Evolutionary conservation across 2,113 vertebrate species (phyloP), one percentile per base, ranked within the genome.

Genomic region (Macroglossus sobrinus): DNA sequence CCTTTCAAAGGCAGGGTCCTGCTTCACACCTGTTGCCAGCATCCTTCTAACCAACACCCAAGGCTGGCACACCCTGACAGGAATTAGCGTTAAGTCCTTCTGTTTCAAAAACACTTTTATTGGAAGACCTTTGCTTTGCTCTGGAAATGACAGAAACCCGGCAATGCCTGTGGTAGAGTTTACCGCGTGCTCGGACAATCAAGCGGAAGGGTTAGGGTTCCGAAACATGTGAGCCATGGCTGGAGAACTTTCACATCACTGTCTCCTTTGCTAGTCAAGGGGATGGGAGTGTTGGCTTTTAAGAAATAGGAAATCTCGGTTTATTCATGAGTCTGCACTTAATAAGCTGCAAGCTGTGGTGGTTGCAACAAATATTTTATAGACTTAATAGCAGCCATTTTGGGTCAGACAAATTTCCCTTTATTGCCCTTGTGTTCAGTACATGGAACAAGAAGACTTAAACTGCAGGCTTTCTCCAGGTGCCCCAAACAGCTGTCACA

Each of bases 331-430:
- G 91, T 92, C 96, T 97, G 88, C 96, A 40, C 12, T 0, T 94
- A 84, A 80, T 84, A 80, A 98, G 97, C 96, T 94, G 30, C 92
- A 92, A 76, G 96, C 94, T 82, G 97, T 98, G 97, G 97, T 98
- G 98, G 98, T 98, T 98, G 97, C 98, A 97, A 97, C 97, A 98
- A 97, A 69, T 98, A 80, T 94, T 98, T 98, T 98, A 98, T 98
- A 93, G 96, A 95, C 94, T 92, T 98, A 89, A 97, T 98, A 98
- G 98, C 57, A 71, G 82, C 98, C 89, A 81, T 97, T 98, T 98
- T 98, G 98, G 98, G 96, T 95, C 97, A 28, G 68, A 98, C 97
- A 95, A 59, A 90, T 97, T 98, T 95, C 97, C 96, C 97, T 98
- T 98, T 98, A 98, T 96, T 95, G 80, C 97, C 93, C 1, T 53